Evolutionary conservation across 2,888 invertebrate species (phyloP), one percentile per base, ranked within the genome.

Genomic region (Ctena decussata): DNA sequence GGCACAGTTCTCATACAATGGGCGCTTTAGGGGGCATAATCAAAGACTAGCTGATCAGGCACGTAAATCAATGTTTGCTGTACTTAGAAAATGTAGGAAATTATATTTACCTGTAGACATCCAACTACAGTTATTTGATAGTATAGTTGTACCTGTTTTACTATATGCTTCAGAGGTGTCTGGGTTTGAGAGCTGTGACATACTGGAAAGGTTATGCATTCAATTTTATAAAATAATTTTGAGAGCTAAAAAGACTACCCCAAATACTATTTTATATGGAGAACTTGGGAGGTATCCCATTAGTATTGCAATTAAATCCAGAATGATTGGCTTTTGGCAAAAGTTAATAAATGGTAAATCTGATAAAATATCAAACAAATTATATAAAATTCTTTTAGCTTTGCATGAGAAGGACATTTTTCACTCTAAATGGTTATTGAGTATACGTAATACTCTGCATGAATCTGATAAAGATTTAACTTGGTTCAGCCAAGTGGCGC

Each of bases 1-100:
- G 21, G 44, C 41, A 44, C n/a, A n/a, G n/a, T n/a, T n/a, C n/a
- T n/a, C n/a, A n/a, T n/a, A n/a, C n/a, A n/a, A n/a, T n/a, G n/a
- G n/a, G n/a, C n/a, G n/a, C n/a, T n/a, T n/a, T n/a, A n/a, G n/a
- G n/a, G n/a, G n/a, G n/a, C n/a, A n/a, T n/a, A n/a, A n/a, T n/a
- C n/a, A n/a, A n/a, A n/a, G n/a, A 8, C 21, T 76, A 0, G n/a
- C 11, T 3, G 76, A 76, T 5, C 79, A 79, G 57, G 79, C 73
- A 44, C 72, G 73, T 44, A 79, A 73, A 72, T 60, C 57, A 44
- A 79, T 79, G 72, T 79, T 41, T 79, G 8, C n/a, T 39, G 72
- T 79, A 8, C 44, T 79, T 21, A 24, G 41, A 21, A 79, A 79
- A 73, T 39, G 73, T 0, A 35, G 79, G 8, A 60, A 35, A 27